Evolutionary conservation across 2,113 vertebrate genomes (phyloP), one percentile per base, ranked within the genome.

Genomic region (Dicrurus megarhynchus): DNA sequence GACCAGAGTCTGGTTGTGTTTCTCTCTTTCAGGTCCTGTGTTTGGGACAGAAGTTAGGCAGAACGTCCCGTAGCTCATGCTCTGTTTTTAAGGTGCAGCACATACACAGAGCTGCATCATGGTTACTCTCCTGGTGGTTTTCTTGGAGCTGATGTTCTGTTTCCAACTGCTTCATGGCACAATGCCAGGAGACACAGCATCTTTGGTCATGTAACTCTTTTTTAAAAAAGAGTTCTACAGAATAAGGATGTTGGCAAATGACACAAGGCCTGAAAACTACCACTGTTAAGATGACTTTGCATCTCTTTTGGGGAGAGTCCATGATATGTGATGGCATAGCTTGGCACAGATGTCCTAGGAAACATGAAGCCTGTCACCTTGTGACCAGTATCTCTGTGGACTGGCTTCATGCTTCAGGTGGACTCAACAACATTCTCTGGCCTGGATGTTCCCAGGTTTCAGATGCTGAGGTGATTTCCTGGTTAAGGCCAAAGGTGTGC

Each of bases 41-140:
- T 47, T 60, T 77, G 61, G 35, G 67, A n/a, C n/a, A 73, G 84
- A 71, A 59, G 32, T 47, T 11, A 22, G 52, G 44, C 67, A 73
- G 35, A 55, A 37, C 0, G 0, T 64, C 37, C n/a, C 35, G 3
- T 3, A 28, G 55, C 15, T 67, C 27, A 1, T 28, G 42, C 33
- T 84, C 21, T 84, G 21, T 47, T 57, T 33, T 15, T n/a, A n/a
- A 61, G 50, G 39, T 32, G 23, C 70, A 74, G 70, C 57, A 35
- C 10, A 5, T 9, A 8, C n/a, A 32, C n/a, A 69, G 32, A 17
- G 13, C 33, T 70, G 47, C 3, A 2, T 33, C 64, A 4, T 10
- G 56, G 3, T 47, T 71, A 32, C 18, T 30, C 6, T 88, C 30
- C 41, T 24, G 5, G 22, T 15, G 37, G 28, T 1, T 33, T 67